Percentiles rank a stretch among this genome's conserved stretches.
These are phyloP conservation scores for Lordiphosa fenestrarum DNA, from an alignment of 2,888 invertebrate genomes.

Conservation along the genomic window DNA sequence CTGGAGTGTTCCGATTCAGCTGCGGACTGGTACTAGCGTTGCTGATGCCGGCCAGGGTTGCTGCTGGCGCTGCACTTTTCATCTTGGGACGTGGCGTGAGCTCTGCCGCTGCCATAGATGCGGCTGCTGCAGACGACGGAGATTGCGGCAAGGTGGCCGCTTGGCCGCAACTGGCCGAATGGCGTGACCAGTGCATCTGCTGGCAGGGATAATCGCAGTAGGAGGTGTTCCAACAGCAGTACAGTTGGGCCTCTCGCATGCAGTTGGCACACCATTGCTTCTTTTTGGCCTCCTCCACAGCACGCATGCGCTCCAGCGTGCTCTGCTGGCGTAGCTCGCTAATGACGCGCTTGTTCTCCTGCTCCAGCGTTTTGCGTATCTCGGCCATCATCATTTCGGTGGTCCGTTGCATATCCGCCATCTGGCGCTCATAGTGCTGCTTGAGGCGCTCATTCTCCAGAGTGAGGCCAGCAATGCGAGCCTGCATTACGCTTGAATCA, in stretches of 20 bases:
- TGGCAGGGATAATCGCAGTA: constrained; percentile 96
- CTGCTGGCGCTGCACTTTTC: not conserved
- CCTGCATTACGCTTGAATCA: constrained; percentile 80
- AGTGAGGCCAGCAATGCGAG: constrained; percentile 83
- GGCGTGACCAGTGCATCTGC: constrained; percentile 90
- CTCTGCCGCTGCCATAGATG: not conserved
- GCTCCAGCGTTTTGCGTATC: constrained; percentile 86
- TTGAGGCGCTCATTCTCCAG: constrained; percentile 86
- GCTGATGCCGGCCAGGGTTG: not conserved
- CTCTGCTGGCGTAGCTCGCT: constrained; percentile 85
- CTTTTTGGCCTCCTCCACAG: constrained; percentile 88
- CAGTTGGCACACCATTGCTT: constrained; percentile 97
- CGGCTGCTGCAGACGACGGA: not conserved
- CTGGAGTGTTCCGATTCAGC: not conserved
- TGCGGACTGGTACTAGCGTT: not conserved
- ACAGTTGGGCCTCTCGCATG: constrained; percentile 92
- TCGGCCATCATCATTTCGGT: constrained; percentile 85
- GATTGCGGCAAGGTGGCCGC: constrained; percentile 7
- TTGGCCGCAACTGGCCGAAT: constrained; percentile 81
- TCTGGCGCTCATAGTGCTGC: constrained; percentile 87
- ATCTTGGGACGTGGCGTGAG: not conserved
- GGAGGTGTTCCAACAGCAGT: constrained; percentile 98
- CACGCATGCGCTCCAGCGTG: constrained; percentile 86
- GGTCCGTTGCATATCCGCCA: constrained; percentile 86
- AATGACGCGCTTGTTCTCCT: constrained; percentile 85